phyloP scores from a whole-genome alignment of 2,797 vertebrate genomes.

The Valencia hispanica region DNA sequence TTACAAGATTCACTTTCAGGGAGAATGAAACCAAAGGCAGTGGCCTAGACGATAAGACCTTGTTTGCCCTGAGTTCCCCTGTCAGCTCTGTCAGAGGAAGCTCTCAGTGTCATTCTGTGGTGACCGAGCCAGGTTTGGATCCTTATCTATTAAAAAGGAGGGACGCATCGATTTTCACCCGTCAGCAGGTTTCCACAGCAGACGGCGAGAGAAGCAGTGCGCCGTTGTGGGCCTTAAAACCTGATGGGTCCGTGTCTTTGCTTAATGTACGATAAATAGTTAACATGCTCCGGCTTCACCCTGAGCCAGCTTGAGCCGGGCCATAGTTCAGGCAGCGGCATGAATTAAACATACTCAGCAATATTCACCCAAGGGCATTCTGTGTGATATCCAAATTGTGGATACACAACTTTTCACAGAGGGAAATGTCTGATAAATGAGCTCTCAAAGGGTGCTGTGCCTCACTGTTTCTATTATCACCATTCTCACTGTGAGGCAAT shows the following conservation, averaged over 20 bases:
- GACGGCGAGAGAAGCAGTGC: slow-evolving; percentile 20
- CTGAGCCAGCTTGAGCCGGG: slow-evolving; percentile 47
- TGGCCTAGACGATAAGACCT: slow-evolving; percentile 62
- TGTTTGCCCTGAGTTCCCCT: slow-evolving; percentile 58
- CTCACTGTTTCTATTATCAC: slow-evolving; percentile 27
- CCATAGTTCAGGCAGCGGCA: slow-evolving; percentile 45
- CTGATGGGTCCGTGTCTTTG: slow-evolving; percentile 42
- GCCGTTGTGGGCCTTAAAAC: slow-evolving; percentile 35
- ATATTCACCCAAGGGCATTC: slow-evolving; percentile 31
- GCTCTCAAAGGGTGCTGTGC: slow-evolving; percentile 17
- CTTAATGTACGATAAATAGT: slow-evolving; percentile 65
- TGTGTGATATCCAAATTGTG: slow-evolving; percentile 27
- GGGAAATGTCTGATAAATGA: slow-evolving; percentile 21
- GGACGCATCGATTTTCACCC: slow-evolving; percentile 50
- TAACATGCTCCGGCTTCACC: slow-evolving; percentile 50
- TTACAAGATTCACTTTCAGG: slow-evolving; percentile 46
- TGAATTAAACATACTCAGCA: slow-evolving; percentile 61
- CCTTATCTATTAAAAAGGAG: slow-evolving; percentile 61
- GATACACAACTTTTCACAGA: slow-evolving; percentile 3
- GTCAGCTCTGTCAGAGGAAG: slow-evolving; percentile 61
- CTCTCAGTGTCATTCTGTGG: slow-evolving; percentile 37
- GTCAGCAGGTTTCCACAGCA: slow-evolving; percentile 66
- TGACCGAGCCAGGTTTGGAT: slow-evolving; percentile 60
- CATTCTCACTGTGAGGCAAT: slow-evolving; percentile 4
- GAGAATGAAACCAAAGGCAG: slow-evolving; percentile 37